Evolutionary conservation across 2,113 vertebrate genomes (phyloP).

Genomic region (Anolis carolinensis): DNA sequence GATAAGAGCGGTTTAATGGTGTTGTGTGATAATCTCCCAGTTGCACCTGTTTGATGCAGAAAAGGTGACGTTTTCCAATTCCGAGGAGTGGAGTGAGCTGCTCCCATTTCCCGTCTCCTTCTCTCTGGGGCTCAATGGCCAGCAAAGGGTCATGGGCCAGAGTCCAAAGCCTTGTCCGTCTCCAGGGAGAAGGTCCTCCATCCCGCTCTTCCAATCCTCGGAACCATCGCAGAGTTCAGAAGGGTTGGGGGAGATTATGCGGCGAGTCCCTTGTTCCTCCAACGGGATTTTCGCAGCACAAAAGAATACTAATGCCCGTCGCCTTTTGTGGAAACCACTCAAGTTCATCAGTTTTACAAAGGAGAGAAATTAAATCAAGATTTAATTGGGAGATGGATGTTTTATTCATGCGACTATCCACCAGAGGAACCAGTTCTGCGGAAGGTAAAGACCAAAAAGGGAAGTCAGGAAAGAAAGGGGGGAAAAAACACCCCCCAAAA

Average conservation of each 20-base stretch:
- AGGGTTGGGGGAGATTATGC: constrained; percentile 72
- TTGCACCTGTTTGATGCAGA: too few species aligned
- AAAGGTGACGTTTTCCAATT: neutral
- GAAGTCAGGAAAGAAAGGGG: neutral
- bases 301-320: constrained; percentile 83
- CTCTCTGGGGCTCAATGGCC: neutral
- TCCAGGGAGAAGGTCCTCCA: constrained; percentile 30
- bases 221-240: constrained; percentile 48
- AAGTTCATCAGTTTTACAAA: constrained; percentile 90
- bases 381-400: constrained; percentile 90
- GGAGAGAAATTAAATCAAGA: constrained; percentile 87
- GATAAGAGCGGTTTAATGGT: too few species aligned
- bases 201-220: constrained; percentile 15
- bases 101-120: accelerated
- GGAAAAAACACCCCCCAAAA: constrained; percentile 36
- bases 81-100: neutral
- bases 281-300: constrained; percentile 81
- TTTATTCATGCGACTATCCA: constrained; percentile 86
- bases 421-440: constrained; percentile 80
- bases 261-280: constrained; percentile 73
- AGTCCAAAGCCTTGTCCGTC: neutral
- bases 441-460: constrained; percentile 77
- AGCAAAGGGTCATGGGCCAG: neutral
- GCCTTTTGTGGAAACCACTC: constrained; percentile 83
- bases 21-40: too few species aligned